Evolutionary conservation across 1,140 invertebrate genomes (phyloP), one percentile per base, ranked within the genome.

Genomic region (Drosophila malerkotliana): DNA sequence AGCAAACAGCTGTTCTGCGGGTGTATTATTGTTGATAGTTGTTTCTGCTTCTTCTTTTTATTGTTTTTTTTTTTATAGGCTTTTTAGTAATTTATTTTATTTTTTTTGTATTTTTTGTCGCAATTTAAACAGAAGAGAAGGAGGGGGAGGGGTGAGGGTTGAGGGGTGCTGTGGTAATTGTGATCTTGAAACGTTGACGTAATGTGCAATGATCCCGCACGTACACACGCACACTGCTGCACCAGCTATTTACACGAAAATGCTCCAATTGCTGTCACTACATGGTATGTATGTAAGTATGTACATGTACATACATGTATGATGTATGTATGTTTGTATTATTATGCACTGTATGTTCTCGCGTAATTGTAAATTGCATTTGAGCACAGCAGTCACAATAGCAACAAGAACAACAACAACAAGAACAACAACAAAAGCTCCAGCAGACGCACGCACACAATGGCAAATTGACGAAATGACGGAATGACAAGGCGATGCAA

Each of bases 161-260:
- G 34, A 3, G 9, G 39, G 4, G 39, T 2, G 41, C 14, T 57
- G 44, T 59, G 64, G 72, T 59, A 68, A 72, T 82, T 84, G 76
- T 88, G 82, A 87, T 87, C 82, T 87, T 87, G 82, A 87, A 87
- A 88, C 83, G 79, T 79, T 87, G 82, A 88, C 83, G 83, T 78
- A 88, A 87, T 87, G 75, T 87, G 82, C 83, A 88, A 87, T 87
- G 82, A 87, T 87, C 82, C 82, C 82, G 74, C 71, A 68, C 60
- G 79, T 51, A 82, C 66, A 58, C 45, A 68, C 49, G 63, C 66
- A 72, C 58, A 68, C 58, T 68, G 32, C 48, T 44, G 53, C 59
- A 55, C 24, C 45, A n/a, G 51, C 32, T 49, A 59, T 64, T 54
- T 44, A 59, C 34, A 68, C 75, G 52, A 55, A 47, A 45, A 58